Evolutionary conservation across 2,797 vertebrate species (phyloP).

Genomic region (Artibeus jamaicensis): DNA sequence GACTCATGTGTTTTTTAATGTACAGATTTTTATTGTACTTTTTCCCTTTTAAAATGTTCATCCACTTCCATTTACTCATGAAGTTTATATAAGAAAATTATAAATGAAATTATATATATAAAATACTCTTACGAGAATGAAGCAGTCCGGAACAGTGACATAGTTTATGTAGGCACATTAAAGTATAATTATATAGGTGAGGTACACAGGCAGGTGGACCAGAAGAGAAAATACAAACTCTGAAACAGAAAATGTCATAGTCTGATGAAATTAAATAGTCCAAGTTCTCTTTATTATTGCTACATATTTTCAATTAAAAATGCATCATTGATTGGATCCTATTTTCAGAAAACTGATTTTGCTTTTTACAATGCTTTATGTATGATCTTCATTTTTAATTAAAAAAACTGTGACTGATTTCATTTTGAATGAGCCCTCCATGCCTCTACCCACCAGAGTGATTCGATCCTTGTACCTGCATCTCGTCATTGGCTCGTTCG

Average conservation of each 20-base stretch:
- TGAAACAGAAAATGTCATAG: neutral
- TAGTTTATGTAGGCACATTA: neutral
- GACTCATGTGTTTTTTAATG: no score
- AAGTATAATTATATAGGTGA: neutral
- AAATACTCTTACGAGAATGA: neutral
- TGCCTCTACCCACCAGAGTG: neutral
- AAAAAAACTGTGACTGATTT: neutral
- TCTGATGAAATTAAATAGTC: neutral
- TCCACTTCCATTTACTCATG: neutral
- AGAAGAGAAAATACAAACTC: neutral
- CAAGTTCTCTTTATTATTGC: neutral
- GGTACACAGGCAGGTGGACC: neutral
- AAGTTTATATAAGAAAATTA: neutral
- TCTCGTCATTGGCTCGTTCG: fast-evolving
- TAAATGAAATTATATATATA: no score
- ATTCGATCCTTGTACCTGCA: neutral
- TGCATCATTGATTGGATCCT: neutral
- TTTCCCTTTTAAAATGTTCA: neutral
- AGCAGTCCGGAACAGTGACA: neutral
- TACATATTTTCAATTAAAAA: neutral
- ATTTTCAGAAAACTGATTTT: neutral
- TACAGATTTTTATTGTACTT: neutral
- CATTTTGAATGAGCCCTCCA: neutral
- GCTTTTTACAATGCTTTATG: neutral
- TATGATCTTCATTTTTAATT: neutral